Percentiles rank a stretch among this genome's conserved stretches.
Evolutionary conservation across 2,797 vertebrate species (phyloP).

Genomic region (Prionace glauca): DNA sequence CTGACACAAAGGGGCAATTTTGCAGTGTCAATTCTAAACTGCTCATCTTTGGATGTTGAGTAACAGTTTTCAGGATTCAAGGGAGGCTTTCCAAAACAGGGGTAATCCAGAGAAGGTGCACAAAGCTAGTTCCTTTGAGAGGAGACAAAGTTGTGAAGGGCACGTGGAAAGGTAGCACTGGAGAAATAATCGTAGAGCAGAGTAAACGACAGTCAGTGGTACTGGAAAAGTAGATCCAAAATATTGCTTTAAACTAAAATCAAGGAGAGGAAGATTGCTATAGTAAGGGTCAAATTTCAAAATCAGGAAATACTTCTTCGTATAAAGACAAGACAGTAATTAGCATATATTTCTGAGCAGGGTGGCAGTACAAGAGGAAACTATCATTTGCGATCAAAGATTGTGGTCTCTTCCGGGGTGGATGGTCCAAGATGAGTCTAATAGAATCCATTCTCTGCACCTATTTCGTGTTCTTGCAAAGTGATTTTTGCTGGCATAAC

Average conservation of each 20-base stretch:
- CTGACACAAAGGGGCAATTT: no score
- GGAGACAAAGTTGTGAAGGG: neutral
- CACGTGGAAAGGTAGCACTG: neutral
- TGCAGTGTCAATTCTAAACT: no score
- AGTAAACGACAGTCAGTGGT: neutral
- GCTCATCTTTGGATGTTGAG: no score
- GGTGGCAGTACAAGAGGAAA: neutral
- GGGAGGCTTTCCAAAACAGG: neutral
- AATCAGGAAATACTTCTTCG: neutral
- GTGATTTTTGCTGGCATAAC: neutral
- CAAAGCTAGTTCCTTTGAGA: neutral
- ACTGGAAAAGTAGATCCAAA: neutral
- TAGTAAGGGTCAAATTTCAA: neutral
- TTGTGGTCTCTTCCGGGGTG: neutral
- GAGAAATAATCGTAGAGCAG: neutral
- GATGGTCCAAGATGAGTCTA: neutral
- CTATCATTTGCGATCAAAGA: neutral
- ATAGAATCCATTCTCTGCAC: neutral
- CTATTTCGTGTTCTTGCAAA: neutral
- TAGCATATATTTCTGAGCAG: neutral
- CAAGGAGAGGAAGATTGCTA: neutral
- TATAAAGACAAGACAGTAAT: neutral
- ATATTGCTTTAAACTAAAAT: neutral
- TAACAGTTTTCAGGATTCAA: neutral
- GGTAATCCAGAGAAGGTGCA: neutral